These are phyloP conservation scores for Bathynomus jamesi DNA, from an alignment of 1,140 invertebrate species.

Conservation along the genomic window DNA sequence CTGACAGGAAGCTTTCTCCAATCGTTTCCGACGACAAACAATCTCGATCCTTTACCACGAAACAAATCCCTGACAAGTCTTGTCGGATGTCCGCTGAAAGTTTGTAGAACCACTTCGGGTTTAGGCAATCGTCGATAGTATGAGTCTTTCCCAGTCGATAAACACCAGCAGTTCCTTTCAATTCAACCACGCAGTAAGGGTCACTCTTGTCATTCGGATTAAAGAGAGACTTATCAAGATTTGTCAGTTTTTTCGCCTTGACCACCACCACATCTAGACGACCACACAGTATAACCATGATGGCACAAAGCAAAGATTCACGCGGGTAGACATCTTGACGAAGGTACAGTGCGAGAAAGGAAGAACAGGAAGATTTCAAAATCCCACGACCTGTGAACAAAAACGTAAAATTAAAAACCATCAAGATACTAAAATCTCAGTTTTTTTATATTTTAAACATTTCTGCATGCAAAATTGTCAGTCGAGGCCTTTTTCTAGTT, in stretches of 20 bases:
- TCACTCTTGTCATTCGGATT: slow-evolving; percentile 29
- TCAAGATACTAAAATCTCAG: too few relatives aligned
- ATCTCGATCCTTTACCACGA: slow-evolving; percentile 32
- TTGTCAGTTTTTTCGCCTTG: slow-evolving; percentile 28
- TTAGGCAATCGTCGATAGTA: slow-evolving; percentile 33
- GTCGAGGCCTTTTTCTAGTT: too few relatives aligned
- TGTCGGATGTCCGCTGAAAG: slow-evolving; percentile 21
- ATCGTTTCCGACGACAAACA: slow-evolving; percentile 28
- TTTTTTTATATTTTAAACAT: too few relatives aligned
- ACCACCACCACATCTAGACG: slow-evolving; percentile 35
- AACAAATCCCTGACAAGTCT: slow-evolving; percentile 24
- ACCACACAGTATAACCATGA: too few relatives aligned
- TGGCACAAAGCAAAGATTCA: too few relatives aligned
- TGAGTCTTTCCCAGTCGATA: slow-evolving; percentile 27
- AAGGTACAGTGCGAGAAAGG: too few relatives aligned
- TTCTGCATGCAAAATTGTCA: too few relatives aligned
- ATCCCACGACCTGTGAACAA: too few relatives aligned
- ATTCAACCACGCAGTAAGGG: slow-evolving; percentile 30
- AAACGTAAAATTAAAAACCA: too few relatives aligned
- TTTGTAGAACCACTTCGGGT: slow-evolving; percentile 31
- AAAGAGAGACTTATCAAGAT: slow-evolving; percentile 24
- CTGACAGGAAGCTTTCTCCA: slow-evolving; percentile 25
- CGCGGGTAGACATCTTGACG: too few relatives aligned
- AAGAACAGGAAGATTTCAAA: too few relatives aligned
- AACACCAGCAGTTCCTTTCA: slow-evolving; percentile 16